These are phyloP conservation scores for Berghia stephanieae DNA, from an alignment of 1,140 invertebrate species.

Conservation along the genomic window DNA sequence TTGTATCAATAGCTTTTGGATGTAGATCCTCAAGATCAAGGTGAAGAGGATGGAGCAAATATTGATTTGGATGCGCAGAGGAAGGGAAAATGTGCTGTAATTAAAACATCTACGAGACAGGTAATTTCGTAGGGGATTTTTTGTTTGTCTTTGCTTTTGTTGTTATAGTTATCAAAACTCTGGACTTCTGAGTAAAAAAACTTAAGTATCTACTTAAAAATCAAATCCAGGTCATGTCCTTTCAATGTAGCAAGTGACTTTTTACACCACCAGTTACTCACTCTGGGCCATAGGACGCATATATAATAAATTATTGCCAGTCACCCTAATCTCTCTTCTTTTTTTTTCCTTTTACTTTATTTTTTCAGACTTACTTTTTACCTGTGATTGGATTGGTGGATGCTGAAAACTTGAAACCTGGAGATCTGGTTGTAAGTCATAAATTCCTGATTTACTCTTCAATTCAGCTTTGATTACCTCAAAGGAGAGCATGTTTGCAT, in stretches of 20 bases:
- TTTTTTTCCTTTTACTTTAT: constrained; percentile 9
- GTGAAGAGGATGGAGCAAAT: constrained; percentile 98
- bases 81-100: constrained; percentile 99
- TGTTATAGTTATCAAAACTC: no score
- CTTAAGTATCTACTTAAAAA: no score
- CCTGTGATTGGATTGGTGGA: constrained; percentile 99
- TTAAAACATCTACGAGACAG: constrained; percentile 98
- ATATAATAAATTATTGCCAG: background rate
- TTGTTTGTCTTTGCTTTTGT: no score
- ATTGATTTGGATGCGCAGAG: constrained; percentile 97
- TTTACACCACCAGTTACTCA: no score
- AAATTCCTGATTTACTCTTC: no score
- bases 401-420: constrained; percentile 95
- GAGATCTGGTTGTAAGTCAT: constrained; percentile 84
- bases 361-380: constrained; percentile 90
- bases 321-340: background rate
- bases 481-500: no score
- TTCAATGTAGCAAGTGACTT: no score
- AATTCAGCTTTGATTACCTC: no score
- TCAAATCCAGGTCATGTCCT: no score
- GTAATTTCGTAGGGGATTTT: constrained; percentile 51
- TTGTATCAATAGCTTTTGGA: constrained; percentile 78
- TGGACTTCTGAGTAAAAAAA: no score
- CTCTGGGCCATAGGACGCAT: background rate
- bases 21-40: constrained; percentile 88